These are phyloP conservation scores for Keiferia lycopersicella DNA, from an alignment of 2,888 invertebrate genomes.

Conservation along the genomic window DNA sequence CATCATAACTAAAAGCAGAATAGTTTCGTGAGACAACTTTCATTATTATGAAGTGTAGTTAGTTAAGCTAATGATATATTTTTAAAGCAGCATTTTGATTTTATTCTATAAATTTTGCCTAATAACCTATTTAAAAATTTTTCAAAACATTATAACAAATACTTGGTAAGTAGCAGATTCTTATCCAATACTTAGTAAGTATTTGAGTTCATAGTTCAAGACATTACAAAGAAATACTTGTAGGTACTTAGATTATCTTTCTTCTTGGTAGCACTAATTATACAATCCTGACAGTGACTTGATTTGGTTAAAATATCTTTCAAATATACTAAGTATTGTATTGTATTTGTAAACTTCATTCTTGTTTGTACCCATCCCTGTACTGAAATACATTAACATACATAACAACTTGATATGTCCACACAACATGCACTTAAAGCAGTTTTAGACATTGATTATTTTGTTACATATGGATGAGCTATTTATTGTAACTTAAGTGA, in stretches of 20 bases:
- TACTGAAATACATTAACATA: conserved; percentile 13
- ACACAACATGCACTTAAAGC: conserved; percentile 12
- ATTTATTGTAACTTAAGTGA: conserved; percentile 3
- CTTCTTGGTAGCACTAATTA: too few relatives aligned
- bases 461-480: conserved; percentile 13
- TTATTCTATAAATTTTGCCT: too few relatives aligned
- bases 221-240: neutral
- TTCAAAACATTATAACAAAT: too few relatives aligned
- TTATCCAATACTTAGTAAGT: neutral
- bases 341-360: neutral
- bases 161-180: too few relatives aligned
- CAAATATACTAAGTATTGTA: neutral
- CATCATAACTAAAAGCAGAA: neutral
- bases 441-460: neutral
- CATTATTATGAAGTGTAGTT: too few relatives aligned
- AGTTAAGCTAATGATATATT: too few relatives aligned
- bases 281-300: too few relatives aligned
- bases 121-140: too few relatives aligned
- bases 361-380: neutral
- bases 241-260: too few relatives aligned
- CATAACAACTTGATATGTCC: conserved; percentile 10
- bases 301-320: neutral
- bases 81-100: too few relatives aligned
- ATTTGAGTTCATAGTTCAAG: neutral
- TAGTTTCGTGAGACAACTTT: neutral